Base-by-base conservation (phyloP, 2,113 vertebrate genomes). In the Amphilophus citrinellus region DNA sequence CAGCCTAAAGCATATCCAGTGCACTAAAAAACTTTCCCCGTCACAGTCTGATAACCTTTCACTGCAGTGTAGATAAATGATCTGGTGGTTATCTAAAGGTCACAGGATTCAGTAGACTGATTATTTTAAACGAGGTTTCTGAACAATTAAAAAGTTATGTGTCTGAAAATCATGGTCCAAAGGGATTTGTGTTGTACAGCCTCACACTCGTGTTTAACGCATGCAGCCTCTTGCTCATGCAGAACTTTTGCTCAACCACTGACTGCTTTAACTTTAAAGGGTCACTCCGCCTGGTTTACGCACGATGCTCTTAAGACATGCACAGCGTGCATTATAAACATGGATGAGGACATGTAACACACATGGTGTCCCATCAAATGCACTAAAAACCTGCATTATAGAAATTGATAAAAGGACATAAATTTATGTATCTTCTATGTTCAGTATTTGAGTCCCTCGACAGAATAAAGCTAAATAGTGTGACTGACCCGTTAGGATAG, bases 241-340 rank as follows among this genome's bases (percentile, higher is more conserved):
- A 30, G 20, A 71, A 50, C 24, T 5, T 47, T 47, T 47, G 13
- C 44, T 47, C 13, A 14, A 14, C 42, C 11, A 13, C 42, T 27
- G 37, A 68, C 27, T 5, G 15, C 44, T 32, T 39, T n/a, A 3
- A 39, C 62, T 65, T 73, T 56, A 53, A 73, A 32, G 47, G 47
- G 27, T 13, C 66, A 30, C 68, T 32, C 44, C 0, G 4, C 3
- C 6, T 1, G 20, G 32, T 73, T n/a, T 73, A n/a, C 3, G 0
- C 44, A 0, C 20, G 68, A 50, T 5, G 13, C 44, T 14, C 13
- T 4, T 14, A 47, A 47, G 44, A 47, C 44, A 5, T 14, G 13
- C 13, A 14, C 44, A 47, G 44, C 44, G 5, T 14, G 44, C 44
- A 1, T 5, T 47, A 47, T 13, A 47, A 47, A 14, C 44, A 14